These are phyloP conservation scores for Sicus ferrugineus DNA, from an alignment of 2,888 invertebrate species.

Conservation along the genomic window DNA sequence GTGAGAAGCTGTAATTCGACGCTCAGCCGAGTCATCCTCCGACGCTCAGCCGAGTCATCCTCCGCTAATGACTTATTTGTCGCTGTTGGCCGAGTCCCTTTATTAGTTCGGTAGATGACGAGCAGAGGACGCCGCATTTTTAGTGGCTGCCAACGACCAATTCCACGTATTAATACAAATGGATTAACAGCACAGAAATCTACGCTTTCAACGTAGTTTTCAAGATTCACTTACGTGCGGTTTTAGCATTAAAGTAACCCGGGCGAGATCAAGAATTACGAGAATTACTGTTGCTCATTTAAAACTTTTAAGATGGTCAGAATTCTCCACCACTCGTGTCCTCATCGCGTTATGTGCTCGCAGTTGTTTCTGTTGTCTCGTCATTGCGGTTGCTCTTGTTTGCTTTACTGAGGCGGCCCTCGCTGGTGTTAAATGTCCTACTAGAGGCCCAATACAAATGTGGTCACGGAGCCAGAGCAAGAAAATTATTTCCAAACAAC, in stretches of 20 bases:
- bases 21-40: not conserved
- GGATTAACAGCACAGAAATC: no score
- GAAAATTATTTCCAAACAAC: slow-evolving; percentile 49
- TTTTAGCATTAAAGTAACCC: no score
- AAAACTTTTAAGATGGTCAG: no score
- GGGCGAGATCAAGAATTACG: no score
- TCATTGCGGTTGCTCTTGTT: slow-evolving; percentile 1
- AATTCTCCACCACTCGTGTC: no score
- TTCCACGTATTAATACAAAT: no score
- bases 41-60: not conserved
- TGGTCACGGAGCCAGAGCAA: slow-evolving; percentile 33
- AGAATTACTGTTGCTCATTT: no score
- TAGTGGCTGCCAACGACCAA: not conserved
- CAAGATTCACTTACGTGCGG: no score
- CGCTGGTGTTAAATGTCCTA: not conserved
- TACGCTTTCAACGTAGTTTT: no score
- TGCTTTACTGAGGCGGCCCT: not conserved
- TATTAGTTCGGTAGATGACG: not conserved
- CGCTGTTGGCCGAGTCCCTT: not conserved
- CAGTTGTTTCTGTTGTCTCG: not conserved
- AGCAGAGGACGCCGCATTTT: not conserved
- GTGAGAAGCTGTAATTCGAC: slow-evolving; percentile 10
- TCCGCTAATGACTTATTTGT: not conserved
- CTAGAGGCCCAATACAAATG: slow-evolving; percentile 17
- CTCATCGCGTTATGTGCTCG: no score